phyloP scores from a whole-genome alignment of 2,113 vertebrate genomes.

The Colius striatus region DNA sequence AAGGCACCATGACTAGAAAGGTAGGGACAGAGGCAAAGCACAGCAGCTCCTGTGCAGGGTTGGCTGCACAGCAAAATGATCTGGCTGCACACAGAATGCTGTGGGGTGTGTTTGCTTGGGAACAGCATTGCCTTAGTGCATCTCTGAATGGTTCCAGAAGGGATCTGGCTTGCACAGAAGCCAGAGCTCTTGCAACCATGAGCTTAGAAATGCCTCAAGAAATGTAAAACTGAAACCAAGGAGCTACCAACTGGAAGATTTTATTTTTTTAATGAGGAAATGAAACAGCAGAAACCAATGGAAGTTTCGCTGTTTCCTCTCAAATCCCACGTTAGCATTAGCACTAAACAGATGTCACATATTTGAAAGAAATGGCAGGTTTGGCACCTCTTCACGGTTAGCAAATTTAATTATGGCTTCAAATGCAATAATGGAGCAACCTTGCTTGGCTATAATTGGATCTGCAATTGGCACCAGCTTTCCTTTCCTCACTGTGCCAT shows the following conservation, averaged over 20 bases:
- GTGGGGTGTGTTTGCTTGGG: background rate
- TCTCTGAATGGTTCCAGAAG: background rate
- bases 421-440: conserved; percentile 76
- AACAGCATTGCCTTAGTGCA: background rate
- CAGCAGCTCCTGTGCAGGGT: rapidly evolving
- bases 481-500: conserved; percentile 65
- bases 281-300: background rate
- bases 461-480: conserved; percentile 69
- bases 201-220: background rate
- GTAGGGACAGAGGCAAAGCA: background rate
- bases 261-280: background rate
- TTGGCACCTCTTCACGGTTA: conserved; percentile 69
- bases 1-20: background rate
- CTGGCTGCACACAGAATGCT: rapidly evolving
- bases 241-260: background rate
- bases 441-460: conserved; percentile 75
- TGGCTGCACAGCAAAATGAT: rapidly evolving
- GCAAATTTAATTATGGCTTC: conserved; percentile 76
- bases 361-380: conserved; percentile 65
- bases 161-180: background rate
- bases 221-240: background rate
- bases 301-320: conserved; percentile 26
- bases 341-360: conserved; percentile 72
- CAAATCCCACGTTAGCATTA: conserved; percentile 30
- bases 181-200: background rate